phyloP scores from a whole-genome alignment of 2,888 invertebrate species.

The Galerucella calmariensis region DNA sequence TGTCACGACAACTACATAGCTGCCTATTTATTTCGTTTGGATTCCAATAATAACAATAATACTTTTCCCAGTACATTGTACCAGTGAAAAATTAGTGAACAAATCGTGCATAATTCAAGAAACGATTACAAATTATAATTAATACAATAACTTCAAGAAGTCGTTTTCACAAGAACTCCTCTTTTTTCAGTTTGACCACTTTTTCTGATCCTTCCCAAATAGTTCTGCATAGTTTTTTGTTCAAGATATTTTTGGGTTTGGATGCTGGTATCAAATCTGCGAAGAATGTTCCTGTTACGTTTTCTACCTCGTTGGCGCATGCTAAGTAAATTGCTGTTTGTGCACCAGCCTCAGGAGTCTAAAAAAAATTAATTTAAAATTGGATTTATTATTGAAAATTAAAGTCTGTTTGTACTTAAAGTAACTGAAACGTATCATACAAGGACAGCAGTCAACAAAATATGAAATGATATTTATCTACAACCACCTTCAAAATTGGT shows the following conservation, averaged over 20 bases:
- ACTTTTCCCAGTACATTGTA: no score
- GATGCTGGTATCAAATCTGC: slow-evolving; percentile 17
- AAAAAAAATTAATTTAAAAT: no score
- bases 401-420: neutral
- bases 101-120: neutral
- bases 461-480: no score
- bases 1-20: no score
- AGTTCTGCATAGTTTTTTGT: slow-evolving; percentile 26
- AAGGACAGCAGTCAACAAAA: neutral
- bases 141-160: neutral
- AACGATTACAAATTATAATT: no score
- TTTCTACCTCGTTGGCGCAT: slow-evolving; percentile 40
- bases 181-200: slow-evolving; percentile 33
- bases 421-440: neutral
- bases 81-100: no score
- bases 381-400: no score
- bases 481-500: no score
- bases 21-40: no score
- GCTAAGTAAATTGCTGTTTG: slow-evolving; percentile 45
- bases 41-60: no score
- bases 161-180: slow-evolving; percentile 25
- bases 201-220: slow-evolving; percentile 39
- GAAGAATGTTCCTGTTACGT: slow-evolving; percentile 37
- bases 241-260: slow-evolving; percentile 26
- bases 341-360: slow-evolving; percentile 42